Conservation (phyloP, 1,140 invertebrate species). For the Calliopsis andreniformis region DNA sequence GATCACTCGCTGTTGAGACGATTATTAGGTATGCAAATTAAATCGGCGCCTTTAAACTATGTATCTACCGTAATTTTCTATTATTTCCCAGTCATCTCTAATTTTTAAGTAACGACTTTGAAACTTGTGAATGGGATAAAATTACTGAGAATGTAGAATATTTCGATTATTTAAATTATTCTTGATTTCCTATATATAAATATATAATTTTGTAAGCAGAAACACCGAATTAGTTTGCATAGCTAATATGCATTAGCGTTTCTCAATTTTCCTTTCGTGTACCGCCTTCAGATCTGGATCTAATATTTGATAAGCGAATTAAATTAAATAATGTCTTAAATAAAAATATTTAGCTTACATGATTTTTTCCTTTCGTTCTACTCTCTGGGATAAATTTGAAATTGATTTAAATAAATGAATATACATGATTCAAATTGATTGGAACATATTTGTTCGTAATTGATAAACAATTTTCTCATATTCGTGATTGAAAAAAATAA, state of each 20-base stretch:
- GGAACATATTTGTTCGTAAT: background rate
- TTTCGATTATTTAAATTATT: no score
- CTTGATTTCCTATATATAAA: no score
- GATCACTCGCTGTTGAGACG: slow-evolving; percentile 5
- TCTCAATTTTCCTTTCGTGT: slow-evolving; percentile 7
- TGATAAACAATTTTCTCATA: slow-evolving; percentile 16
- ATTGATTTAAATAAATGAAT: background rate
- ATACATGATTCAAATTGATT: background rate
- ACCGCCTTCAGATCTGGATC: background rate
- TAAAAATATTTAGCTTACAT: background rate
- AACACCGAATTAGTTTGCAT: no score
- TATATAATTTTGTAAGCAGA: no score
- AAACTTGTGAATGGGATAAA: no score
- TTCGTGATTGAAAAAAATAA: background rate
- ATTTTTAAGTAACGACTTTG: no score
- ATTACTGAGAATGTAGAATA: no score
- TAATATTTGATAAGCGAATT: slow-evolving; percentile 1
- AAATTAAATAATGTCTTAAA: background rate
- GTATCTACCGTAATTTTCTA: no score
- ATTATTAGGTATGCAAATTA: no score
- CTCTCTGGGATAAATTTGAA: background rate
- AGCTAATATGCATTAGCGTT: slow-evolving; percentile 37
- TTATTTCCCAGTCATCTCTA: no score
- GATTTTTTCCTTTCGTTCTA: background rate
- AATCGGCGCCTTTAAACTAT: no score